These are phyloP conservation scores for Mugil cephalus DNA, from an alignment of 2,113 vertebrate species.

Conservation along the genomic window DNA sequence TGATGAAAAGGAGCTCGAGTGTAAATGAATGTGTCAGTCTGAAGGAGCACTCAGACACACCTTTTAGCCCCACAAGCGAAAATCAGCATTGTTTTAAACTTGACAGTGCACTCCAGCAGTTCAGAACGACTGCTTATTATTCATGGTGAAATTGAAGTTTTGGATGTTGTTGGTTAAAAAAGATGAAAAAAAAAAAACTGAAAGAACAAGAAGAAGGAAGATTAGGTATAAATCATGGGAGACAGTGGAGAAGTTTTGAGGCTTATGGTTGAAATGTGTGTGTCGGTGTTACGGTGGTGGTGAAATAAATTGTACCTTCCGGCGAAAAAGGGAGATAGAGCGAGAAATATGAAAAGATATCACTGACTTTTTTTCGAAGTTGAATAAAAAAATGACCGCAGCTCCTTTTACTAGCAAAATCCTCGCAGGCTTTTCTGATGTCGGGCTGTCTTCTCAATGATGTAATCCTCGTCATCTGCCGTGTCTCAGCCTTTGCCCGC, in stretches of 20 bases:
- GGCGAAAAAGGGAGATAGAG: conserved; percentile 8
- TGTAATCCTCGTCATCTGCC: conserved; percentile 10
- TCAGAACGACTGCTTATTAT: conserved; percentile 53
- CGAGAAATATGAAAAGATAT: conserved; percentile 20
- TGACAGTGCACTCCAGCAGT: conserved; percentile 51
- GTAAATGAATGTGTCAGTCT: conserved; percentile 76
- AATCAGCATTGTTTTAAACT: conserved; percentile 71
- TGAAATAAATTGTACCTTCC: conserved; percentile 48
- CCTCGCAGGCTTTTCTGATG: conserved; percentile 28
- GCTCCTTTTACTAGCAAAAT: conserved; percentile 39
- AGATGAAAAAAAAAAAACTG: conserved; percentile 6
- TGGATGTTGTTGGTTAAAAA: conserved; percentile 37
- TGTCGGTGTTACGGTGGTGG: conserved; percentile 8
- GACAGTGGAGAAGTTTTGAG: conserved; percentile 21
- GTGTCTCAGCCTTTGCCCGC: conserved; percentile 42
- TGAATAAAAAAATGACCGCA: conserved; percentile 44
- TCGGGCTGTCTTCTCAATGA: conserved; percentile 30
- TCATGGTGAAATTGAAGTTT: conserved; percentile 62
- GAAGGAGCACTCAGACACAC: conserved; percentile 65
- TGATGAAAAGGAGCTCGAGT: conserved; percentile 75
- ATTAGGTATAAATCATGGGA: conserved; percentile 36
- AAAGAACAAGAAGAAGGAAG: neutral
- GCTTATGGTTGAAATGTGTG: conserved; percentile 18
- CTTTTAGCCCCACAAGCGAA: conserved; percentile 53
- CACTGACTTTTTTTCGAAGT: conserved; percentile 20